phyloP scores from a whole-genome alignment of 2,888 invertebrate species.

The Chrysodeixis includens region DNA sequence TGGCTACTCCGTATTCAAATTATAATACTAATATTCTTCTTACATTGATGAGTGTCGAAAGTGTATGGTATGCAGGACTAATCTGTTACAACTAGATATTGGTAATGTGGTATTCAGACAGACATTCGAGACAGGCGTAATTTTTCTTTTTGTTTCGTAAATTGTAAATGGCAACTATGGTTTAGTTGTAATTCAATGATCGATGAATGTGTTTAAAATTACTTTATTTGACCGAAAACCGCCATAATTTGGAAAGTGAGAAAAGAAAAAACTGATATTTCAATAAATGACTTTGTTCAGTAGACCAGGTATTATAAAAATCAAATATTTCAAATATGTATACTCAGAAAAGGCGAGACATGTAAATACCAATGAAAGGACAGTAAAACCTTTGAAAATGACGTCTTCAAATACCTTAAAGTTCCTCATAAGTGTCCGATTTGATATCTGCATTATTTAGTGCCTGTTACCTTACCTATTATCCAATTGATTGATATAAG shows the following conservation, averaged over 20 bases:
- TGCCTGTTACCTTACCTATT: constrained; percentile 29
- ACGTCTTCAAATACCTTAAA: constrained; percentile 30
- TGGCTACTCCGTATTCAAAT: constrained; percentile 80
- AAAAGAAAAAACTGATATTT: too few relatives aligned
- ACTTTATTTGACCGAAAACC: too few relatives aligned
- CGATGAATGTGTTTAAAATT: too few relatives aligned
- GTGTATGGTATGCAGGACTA: constrained; percentile 61
- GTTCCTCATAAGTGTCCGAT: constrained; percentile 26
- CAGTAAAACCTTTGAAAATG: constrained; percentile 30
- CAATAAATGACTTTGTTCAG: too few relatives aligned
- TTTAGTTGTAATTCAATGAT: too few relatives aligned
- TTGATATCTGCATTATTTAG: constrained; percentile 44
- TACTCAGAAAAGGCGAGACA: background rate
- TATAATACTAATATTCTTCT: constrained; percentile 57
- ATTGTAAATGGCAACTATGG: background rate
- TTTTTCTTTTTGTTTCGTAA: constrained; percentile 8
- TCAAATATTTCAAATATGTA: too few relatives aligned
- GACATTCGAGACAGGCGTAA: constrained; percentile 19
- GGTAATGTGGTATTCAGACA: constrained; percentile 47
- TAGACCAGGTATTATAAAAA: too few relatives aligned
- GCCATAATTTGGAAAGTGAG: too few relatives aligned
- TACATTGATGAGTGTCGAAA: constrained; percentile 54
- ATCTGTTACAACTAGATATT: constrained; percentile 57
- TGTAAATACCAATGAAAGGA: background rate
- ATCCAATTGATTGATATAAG: constrained; percentile 42